Base-by-base conservation (phyloP, 2,113 vertebrate species). In the Mastomys natalensis region DNA sequence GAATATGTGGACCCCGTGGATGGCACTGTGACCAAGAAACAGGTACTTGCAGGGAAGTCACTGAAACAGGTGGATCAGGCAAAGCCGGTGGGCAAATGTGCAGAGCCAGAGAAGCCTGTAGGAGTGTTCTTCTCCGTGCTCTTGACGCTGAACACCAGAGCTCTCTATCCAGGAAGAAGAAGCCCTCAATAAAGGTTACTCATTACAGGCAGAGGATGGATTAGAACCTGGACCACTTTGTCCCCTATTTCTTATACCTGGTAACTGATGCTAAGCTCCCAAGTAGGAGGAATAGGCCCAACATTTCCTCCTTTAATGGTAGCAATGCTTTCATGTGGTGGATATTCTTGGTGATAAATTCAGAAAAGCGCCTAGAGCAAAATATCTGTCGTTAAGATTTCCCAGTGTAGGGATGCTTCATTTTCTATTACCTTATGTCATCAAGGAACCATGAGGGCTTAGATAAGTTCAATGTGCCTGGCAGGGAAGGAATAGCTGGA, bases 1-100 rank as follows among this genome's bases (percentile, higher is more conserved):
- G 99, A 99, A 97, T 99, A 99, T 73, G 98, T 99, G 94, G 99
- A 99, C 98, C 99, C 99, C 0, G 99, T 99, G 99, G 99, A 99
- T 97, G 99, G 99, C 97, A 99, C 98, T 2, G 99, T 99, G 98
- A 99, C 99, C 97, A 99, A 99, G 97, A 99, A 99, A 98, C 99
- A 99, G 99, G 99, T 99, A 98, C 97, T 68, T 87, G n/a, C 21
- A 43, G 40, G 78, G 51, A 48, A 91, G n/a, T 89, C 24, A 9
- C 22, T 21, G 12, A 68, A 76, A 84, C 0, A 31, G 29, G 21
- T 66, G 84, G 51, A 80, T 77, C 7, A 73, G 87, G n/a, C 43
- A 77, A 24, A 92, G 26, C 29, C 4, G 4, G 43, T 60, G 5
- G 8, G 3, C 16, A 51, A 37, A 76, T 87, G 4, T 87, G 53